Evolutionary conservation across 2,888 invertebrate genomes (phyloP).

Genomic region (Artemia sinica): DNA sequence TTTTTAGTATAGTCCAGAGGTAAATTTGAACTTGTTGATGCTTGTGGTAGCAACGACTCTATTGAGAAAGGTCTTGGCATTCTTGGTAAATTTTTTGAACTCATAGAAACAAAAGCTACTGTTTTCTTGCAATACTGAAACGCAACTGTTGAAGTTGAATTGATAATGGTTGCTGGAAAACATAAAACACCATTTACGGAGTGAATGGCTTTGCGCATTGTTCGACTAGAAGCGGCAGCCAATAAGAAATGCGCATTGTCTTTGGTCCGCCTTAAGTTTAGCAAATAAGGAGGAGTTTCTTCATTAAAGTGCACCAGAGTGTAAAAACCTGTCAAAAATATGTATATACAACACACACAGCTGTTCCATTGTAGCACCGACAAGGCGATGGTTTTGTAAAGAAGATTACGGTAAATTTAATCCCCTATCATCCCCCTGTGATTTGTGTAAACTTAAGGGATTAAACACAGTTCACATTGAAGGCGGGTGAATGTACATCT

Average conservation of each 20-base stretch:
- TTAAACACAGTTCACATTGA: not conserved
- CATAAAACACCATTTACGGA: slow-evolving; percentile 13
- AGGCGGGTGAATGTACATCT: slow-evolving; percentile 1
- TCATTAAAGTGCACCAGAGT: not conserved
- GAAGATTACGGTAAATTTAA: slow-evolving; percentile 13
- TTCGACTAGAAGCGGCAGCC: not conserved
- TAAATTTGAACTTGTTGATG: slow-evolving; percentile 6
- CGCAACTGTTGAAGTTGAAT: not conserved
- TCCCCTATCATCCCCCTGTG: slow-evolving; percentile 11
- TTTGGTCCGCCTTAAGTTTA: not conserved
- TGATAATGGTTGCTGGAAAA: slow-evolving; percentile 9
- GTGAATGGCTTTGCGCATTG: slow-evolving; percentile 1
- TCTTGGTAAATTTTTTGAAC: not conserved
- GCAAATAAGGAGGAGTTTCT: not conserved
- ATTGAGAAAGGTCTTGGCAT: not conserved
- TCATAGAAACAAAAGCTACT: not conserved
- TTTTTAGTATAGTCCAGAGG: slow-evolving; percentile 13
- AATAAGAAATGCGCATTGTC: not conserved
- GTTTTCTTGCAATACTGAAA: not conserved
- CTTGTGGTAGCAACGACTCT: not conserved
- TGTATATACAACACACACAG: slow-evolving; percentile 12
- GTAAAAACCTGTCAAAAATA: slow-evolving; percentile 11
- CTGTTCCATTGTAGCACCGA: slow-evolving; percentile 8
- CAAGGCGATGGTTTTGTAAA: slow-evolving; percentile 13
- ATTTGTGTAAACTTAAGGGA: slow-evolving; percentile 13